A percentile compares a stretch with the other conserved stretches of the same genome.
phyloP scores from a whole-genome alignment of 2,888 invertebrate genomes.

The Agrenia bidenticulata region DNA sequence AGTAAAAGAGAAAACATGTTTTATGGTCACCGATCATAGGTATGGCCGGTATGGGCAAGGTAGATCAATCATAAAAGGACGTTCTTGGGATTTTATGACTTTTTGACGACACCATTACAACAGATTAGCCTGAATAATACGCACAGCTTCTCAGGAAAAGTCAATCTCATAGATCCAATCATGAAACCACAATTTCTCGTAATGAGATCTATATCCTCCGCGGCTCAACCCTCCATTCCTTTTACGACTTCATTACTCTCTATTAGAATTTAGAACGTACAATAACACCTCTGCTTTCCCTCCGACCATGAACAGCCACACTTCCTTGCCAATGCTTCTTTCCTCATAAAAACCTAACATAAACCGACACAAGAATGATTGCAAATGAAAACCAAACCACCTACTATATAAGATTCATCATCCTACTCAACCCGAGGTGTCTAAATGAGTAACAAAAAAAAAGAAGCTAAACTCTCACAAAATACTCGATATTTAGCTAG shows the following conservation, averaged over 20 bases:
- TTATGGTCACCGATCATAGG: constrained; percentile 9
- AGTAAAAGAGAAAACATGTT: neutral
- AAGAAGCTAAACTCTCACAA: too few species aligned
- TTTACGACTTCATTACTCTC: constrained; percentile 30
- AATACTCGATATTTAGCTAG: too few species aligned
- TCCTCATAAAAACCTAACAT: constrained; percentile 2
- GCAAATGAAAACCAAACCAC: neutral
- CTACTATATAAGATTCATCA: too few species aligned
- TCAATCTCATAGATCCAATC: constrained; percentile 49
- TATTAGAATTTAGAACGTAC: constrained; percentile 23
- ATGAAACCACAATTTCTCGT: constrained; percentile 24
- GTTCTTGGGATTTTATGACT: constrained; percentile 44
- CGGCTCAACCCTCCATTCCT: constrained; percentile 6
- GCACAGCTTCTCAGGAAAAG: constrained; percentile 46
- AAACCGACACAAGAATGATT: neutral
- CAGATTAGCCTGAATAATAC: constrained; percentile 40
- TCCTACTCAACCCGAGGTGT: too few species aligned
- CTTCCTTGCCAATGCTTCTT: constrained; percentile 2
- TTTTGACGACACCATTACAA: constrained; percentile 52
- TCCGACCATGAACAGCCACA: constrained; percentile 17
- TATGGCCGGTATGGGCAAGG: constrained; percentile 23
- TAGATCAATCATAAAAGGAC: constrained; percentile 39
- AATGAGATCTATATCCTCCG: constrained; percentile 4
- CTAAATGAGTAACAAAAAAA: too few species aligned
- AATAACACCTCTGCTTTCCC: constrained; percentile 39